A percentile compares a stretch with the other conserved stretches of the same genome.
phyloP scores from a whole-genome alignment of 2,113 vertebrate genomes.

The Haplochromis vanheusdeni region DNA sequence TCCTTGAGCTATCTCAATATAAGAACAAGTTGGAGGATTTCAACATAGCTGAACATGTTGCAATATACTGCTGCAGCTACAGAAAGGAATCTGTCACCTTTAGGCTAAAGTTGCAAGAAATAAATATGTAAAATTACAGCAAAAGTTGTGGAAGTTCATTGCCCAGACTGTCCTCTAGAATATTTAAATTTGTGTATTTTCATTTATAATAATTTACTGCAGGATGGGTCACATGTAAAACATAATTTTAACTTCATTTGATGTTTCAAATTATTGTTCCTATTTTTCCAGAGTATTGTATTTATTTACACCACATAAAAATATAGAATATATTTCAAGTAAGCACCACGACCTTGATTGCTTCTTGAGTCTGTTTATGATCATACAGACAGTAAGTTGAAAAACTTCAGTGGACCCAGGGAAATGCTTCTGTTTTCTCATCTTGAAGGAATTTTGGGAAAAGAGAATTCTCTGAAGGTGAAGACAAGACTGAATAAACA shows the following conservation, averaged over 20 bases:
- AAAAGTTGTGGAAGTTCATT: neutral
- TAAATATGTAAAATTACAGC: neutral
- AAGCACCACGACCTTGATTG: neutral
- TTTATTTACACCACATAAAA: neutral
- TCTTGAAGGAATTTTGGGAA: conserved; percentile 51
- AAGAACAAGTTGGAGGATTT: neutral
- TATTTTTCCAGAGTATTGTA: neutral
- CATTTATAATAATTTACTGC: neutral
- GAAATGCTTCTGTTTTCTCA: conserved; percentile 35
- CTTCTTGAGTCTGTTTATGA: neutral
- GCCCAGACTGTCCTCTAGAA: neutral
- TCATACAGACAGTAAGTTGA: conserved; percentile 33
- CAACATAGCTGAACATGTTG: neutral
- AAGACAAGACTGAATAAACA: neutral
- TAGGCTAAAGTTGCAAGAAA: neutral
- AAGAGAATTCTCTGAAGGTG: conserved; percentile 1
- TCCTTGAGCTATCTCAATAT: neutral
- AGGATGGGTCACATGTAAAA: neutral
- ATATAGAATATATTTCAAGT: neutral
- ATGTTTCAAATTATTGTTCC: neutral
- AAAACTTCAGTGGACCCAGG: conserved; percentile 42
- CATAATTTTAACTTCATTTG: neutral
- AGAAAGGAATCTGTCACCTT: neutral
- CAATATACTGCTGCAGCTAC: neutral
- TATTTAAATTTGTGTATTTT: neutral